Conservation (phyloP, 2,797 vertebrate species). For the Myotis myotis region DNA sequence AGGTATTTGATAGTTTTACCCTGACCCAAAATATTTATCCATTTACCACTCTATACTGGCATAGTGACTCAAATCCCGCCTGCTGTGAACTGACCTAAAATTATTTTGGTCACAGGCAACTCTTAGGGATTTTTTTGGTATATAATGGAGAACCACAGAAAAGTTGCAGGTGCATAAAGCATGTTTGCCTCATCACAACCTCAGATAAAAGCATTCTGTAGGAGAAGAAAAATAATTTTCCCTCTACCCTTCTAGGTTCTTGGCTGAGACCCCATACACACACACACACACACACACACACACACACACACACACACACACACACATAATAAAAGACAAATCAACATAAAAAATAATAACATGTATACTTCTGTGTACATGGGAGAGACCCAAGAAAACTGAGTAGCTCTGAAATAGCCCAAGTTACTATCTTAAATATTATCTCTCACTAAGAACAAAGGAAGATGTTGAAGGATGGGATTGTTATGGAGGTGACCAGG, state of each 20-base stretch:
- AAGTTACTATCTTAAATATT: neutral
- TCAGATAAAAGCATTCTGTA: neutral
- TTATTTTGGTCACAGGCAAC: neutral
- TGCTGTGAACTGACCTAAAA: conserved; percentile 7
- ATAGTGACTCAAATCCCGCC: neutral
- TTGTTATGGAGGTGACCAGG: neutral
- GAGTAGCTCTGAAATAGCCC: neutral
- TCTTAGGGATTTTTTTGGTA: neutral
- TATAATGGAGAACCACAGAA: neutral
- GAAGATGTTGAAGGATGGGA: neutral
- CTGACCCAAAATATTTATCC: conserved; percentile 22
- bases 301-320: too few relatives aligned
- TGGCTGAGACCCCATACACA: neutral
- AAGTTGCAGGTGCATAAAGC: neutral
- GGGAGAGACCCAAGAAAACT: neutral
- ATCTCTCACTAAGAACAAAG: neutral
- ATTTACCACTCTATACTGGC: neutral
- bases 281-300: too few relatives aligned
- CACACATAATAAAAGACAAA: neutral
- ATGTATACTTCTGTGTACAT: neutral
- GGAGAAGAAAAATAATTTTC: neutral
- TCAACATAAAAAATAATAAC: neutral
- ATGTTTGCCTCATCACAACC: neutral
- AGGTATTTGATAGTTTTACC: neutral
- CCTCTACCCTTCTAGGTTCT: neutral